phyloP scores from a whole-genome alignment of 1,140 invertebrate species.

The Philotrypesis tridentata region DNA sequence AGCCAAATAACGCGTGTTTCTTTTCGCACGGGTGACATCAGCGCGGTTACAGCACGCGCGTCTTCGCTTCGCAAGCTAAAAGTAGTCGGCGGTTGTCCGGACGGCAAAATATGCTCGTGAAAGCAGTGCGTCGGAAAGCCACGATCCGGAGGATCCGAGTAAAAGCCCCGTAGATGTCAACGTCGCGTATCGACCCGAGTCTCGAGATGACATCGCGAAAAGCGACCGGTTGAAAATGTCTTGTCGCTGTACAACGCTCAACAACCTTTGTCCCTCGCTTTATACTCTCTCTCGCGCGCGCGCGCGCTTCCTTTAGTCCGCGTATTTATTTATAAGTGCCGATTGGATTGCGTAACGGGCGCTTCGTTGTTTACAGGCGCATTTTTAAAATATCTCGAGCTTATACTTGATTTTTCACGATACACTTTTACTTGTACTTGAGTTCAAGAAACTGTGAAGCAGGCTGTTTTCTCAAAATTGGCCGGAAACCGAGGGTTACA shows the following conservation, averaged over 20 bases:
- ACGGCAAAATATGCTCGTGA: neutral
- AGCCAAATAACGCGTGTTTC: neutral
- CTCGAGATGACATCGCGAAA: neutral
- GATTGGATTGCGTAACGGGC: too few relatives aligned
- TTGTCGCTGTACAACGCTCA: too few relatives aligned
- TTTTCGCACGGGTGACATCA: slow-evolving; percentile 31
- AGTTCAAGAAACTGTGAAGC: too few relatives aligned
- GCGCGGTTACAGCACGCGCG: slow-evolving; percentile 18
- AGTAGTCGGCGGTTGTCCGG: neutral
- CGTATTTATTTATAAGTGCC: neutral
- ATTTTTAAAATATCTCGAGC: too few relatives aligned
- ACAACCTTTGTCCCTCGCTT: too few relatives aligned
- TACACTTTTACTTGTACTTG: neutral
- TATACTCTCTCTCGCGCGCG: too few relatives aligned
- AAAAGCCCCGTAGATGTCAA: slow-evolving; percentile 42
- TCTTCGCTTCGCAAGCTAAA: slow-evolving; percentile 14
- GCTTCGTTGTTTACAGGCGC: too few relatives aligned
- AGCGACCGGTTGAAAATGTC: neutral
- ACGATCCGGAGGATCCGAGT: neutral
- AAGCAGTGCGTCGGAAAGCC: neutral
- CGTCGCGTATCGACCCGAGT: slow-evolving; percentile 8
- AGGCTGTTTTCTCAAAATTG: too few relatives aligned
- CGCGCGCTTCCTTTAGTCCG: neutral
- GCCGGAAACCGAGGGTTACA: too few relatives aligned
- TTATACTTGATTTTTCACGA: neutral